Percentiles rank a stretch among this genome's conserved stretches.
Evolutionary conservation across 1,140 invertebrate genomes (phyloP).

Genomic region (Nephila pilipes): DNA sequence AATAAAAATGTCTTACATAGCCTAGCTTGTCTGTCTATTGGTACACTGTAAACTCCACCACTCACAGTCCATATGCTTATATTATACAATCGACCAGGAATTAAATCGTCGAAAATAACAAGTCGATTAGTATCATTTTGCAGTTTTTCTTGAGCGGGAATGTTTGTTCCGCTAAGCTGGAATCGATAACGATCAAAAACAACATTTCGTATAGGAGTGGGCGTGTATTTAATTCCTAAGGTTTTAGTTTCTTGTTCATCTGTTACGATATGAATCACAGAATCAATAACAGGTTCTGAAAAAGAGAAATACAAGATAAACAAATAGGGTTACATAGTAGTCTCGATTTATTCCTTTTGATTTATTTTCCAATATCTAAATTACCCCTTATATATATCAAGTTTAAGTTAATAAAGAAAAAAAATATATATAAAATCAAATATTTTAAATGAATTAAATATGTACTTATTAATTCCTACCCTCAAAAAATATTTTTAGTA

Average conservation of each 20-base stretch:
- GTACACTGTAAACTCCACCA: slow-evolving; percentile 90
- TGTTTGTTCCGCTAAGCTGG: slow-evolving; percentile 78
- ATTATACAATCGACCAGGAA: slow-evolving; percentile 91
- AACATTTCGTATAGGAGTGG: slow-evolving; percentile 79
- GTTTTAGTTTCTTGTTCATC: slow-evolving; percentile 87
- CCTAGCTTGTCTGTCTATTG: slow-evolving; percentile 90
- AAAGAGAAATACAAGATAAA: slow-evolving; percentile 73
- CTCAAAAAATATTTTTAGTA: too few relatives aligned
- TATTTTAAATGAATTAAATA: too few relatives aligned
- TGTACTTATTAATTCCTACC: too few relatives aligned
- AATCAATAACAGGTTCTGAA: slow-evolving; percentile 93
- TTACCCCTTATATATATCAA: too few relatives aligned
- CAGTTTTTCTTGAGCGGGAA: slow-evolving; percentile 85
- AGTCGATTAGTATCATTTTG: slow-evolving; percentile 90
- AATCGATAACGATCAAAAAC: slow-evolving; percentile 79
- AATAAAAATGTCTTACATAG: slow-evolving; percentile 82
- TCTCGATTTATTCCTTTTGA: too few relatives aligned
- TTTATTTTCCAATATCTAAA: too few relatives aligned
- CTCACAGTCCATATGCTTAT: slow-evolving; percentile 96
- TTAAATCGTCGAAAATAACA: slow-evolving; percentile 90
- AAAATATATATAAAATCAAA: too few relatives aligned
- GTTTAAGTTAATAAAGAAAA: too few relatives aligned
- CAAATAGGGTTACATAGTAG: too few relatives aligned
- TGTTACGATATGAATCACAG: slow-evolving; percentile 93
- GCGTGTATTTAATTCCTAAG: slow-evolving; percentile 79